Evolutionary conservation across 2,113 vertebrate genomes (phyloP).

Genomic region (Micromys minutus): DNA sequence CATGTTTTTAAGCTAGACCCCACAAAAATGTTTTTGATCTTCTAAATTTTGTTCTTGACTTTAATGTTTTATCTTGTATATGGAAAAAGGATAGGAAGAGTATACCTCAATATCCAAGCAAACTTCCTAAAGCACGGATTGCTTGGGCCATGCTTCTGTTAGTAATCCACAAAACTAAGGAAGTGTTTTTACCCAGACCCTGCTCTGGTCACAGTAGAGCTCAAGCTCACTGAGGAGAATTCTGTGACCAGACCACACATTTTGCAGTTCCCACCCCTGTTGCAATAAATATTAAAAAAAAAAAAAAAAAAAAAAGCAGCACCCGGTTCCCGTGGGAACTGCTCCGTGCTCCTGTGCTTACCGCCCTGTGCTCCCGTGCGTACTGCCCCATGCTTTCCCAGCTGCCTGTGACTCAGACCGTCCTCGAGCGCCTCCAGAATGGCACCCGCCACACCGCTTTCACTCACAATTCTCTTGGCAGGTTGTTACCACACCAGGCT

Average conservation of each 20-base stretch:
- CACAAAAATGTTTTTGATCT: constrained; percentile 1
- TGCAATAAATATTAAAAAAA: too few relatives aligned
- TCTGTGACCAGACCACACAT: not conserved
- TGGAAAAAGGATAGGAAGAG: not conserved
- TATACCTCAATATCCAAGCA: not conserved
- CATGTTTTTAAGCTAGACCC: not conserved
- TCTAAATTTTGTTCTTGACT: not conserved
- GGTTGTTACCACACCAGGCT: too few relatives aligned
- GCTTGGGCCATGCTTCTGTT: not conserved
- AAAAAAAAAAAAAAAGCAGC: too few relatives aligned
- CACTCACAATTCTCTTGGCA: too few relatives aligned
- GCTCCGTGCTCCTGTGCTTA: too few relatives aligned
- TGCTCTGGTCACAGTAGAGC: not conserved
- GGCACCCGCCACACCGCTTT: too few relatives aligned
- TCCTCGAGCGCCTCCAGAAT: too few relatives aligned
- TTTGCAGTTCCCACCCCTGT: not conserved
- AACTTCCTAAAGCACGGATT: not conserved
- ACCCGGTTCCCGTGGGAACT: too few relatives aligned
- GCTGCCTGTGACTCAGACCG: too few relatives aligned
- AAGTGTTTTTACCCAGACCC: constrained; percentile 17
- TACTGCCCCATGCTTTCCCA: too few relatives aligned
- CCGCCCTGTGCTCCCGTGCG: too few relatives aligned
- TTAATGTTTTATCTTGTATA: not conserved
- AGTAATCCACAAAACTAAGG: not conserved
- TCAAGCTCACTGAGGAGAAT: not conserved